A percentile compares a stretch with the other conserved stretches of the same genome.
Conservation (phyloP, 2,797 vertebrate species). For the Salarias fasciatus region DNA sequence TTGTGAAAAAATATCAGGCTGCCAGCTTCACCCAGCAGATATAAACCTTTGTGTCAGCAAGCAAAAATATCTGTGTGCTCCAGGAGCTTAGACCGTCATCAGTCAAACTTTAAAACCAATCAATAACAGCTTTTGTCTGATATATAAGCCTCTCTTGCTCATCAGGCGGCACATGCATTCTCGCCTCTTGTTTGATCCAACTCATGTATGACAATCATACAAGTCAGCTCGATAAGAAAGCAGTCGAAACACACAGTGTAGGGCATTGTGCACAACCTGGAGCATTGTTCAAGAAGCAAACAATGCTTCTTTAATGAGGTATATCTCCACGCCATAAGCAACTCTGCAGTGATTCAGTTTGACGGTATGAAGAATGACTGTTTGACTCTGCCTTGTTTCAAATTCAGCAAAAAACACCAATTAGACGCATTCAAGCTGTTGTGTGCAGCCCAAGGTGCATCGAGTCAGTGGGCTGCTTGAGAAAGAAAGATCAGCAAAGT, state of each 20-base stretch:
- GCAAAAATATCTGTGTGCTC: conserved; percentile 1
- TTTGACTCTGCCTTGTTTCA: neutral
- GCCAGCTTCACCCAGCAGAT: neutral
- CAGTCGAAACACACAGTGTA: neutral
- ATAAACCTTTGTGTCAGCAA: conserved; percentile 4
- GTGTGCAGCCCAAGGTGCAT: neutral
- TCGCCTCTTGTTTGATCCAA: neutral
- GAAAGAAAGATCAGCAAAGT: neutral
- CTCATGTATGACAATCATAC: neutral
- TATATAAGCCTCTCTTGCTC: neutral
- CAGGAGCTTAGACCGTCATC: conserved; percentile 11
- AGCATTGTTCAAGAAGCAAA: too few species aligned
- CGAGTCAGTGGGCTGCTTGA: neutral
- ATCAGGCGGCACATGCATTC: neutral
- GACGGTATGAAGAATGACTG: neutral
- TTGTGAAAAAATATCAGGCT: conserved; percentile 24
- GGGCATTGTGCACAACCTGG: too few species aligned
- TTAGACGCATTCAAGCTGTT: neutral
- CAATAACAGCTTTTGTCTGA: too few species aligned
- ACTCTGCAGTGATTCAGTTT: conserved; percentile 3
- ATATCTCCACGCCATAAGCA: neutral
- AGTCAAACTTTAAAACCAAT: neutral
- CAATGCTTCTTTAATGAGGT: neutral
- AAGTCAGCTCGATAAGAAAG: neutral
- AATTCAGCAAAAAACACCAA: neutral